Evolutionary conservation across 1,140 invertebrate genomes (phyloP), one percentile per base, ranked within the genome.

Genomic region (Ceratina japonica): DNA sequence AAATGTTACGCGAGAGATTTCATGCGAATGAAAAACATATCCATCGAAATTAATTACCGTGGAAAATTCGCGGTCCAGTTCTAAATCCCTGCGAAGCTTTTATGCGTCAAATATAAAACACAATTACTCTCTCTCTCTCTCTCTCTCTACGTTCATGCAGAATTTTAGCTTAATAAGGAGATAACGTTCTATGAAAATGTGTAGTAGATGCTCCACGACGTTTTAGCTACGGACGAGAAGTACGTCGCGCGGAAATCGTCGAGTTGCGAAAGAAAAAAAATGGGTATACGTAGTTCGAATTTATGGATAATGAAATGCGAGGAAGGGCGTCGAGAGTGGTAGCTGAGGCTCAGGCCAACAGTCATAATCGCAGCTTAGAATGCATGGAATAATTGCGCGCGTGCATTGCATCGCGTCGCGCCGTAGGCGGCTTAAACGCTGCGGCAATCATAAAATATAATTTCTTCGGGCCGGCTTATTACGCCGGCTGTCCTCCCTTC

Each of bases 371-470:
- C 83, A 80, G 80, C 81, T 87, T 83, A 86, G 85, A 89, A 89
- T 90, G 88, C 87, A 89, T 88, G 86, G 87, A 90, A 89, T 89
- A 90, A 89, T 90, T 88, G 85, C 79, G 81, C 73, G 69, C 84
- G 68, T 78, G 59, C 80, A 82, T 86, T 81, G 27, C 27, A 31
- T 31, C 27, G 27, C 27, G 27, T 31, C 27, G 84, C 68, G 66
- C 80, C 64, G 65, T 82, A 81, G 74, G 81, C 76, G 75, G 79
- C 81, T 87, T 86, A 84, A 86, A 84, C 54, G 85, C 71, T 80
- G 70, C 85, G 72, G 82, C 86, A 88, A 88, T 89, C 84, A 69
- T 90, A 87, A 90, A 88, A 88, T 87, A 89, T 88, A 87, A 89
- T 89, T 88, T 84, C 81, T 82, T 83, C 66, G 49, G 73, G 74